phyloP scores from a whole-genome alignment of 2,797 vertebrate species.

The Myotis vivesi region DNA sequence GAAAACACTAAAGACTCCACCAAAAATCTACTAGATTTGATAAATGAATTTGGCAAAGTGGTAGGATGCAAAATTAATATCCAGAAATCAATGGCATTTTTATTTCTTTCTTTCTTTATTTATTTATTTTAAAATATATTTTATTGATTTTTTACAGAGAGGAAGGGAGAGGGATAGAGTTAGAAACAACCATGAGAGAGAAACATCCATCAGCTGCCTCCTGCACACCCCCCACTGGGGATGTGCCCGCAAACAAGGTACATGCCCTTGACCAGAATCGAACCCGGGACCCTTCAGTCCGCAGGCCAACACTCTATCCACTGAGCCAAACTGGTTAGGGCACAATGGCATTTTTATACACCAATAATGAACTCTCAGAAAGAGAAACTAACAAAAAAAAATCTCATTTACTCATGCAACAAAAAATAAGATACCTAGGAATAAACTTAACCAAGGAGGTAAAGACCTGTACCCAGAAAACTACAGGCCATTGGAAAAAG shows the following conservation, averaged over 20 bases:
- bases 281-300: no score
- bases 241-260: no score
- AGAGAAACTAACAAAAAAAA: not conserved
- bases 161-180: no score
- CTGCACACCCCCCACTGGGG: no score
- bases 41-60: not conserved
- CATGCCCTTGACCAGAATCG: no score
- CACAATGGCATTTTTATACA: not conserved
- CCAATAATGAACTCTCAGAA: not conserved
- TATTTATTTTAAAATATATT: no score
- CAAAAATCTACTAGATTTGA: not conserved
- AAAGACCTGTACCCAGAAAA: not conserved
- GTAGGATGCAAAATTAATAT: not conserved
- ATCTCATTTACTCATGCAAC: not conserved
- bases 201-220: no score
- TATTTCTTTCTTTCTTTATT: no score
- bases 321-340: no score
- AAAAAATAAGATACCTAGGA: not conserved
- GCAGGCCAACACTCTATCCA: no score
- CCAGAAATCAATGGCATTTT: not conserved
- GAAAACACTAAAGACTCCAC: not conserved
- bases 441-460: not conserved
- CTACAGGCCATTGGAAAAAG: not conserved
- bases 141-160: no score
- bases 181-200: no score